Conservation (phyloP, 2,888 invertebrate genomes). For the Ariolimax columbianus region DNA sequence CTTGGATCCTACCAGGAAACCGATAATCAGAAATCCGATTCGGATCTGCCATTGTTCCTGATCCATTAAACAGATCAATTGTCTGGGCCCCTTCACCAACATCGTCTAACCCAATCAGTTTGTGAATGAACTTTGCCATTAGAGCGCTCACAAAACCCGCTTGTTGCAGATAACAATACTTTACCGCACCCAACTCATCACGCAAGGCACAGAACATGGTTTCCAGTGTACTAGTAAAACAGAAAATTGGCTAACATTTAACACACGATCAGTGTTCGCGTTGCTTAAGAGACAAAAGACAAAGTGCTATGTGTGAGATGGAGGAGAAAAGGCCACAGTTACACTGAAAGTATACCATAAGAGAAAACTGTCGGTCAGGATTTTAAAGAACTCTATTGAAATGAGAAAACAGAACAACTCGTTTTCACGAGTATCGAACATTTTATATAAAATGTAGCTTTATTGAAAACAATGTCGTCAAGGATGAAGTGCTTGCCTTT, state of each 20-base stretch:
- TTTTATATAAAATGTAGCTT: too few species aligned
- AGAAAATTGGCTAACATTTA: too few species aligned
- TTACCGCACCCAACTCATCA: not conserved
- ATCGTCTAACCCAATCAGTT: not conserved
- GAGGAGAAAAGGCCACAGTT: not conserved
- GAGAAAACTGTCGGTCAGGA: too few species aligned
- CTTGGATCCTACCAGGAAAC: too few species aligned
- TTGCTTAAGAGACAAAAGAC: not conserved
- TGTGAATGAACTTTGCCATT: not conserved
- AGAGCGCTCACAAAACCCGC: not conserved
- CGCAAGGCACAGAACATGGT: not conserved
- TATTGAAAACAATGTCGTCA: too few species aligned
- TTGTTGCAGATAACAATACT: not conserved
- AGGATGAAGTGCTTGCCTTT: too few species aligned
- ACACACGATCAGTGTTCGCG: too few species aligned
- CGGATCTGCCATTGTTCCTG: not conserved
- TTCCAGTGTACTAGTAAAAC: too few species aligned
- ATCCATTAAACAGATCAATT: not conserved
- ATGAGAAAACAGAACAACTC: too few species aligned
- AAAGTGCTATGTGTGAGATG: not conserved
- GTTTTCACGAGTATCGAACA: too few species aligned
- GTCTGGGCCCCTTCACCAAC: not conserved
- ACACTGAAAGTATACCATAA: not conserved
- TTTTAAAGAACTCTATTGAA: too few species aligned
- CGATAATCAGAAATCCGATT: too few species aligned